A percentile compares a stretch with the other conserved stretches of the same genome.
Evolutionary conservation across 53 echinoderm and acorn worm genomes (phyloP).

Genomic region (Holothuria leucospilota): DNA sequence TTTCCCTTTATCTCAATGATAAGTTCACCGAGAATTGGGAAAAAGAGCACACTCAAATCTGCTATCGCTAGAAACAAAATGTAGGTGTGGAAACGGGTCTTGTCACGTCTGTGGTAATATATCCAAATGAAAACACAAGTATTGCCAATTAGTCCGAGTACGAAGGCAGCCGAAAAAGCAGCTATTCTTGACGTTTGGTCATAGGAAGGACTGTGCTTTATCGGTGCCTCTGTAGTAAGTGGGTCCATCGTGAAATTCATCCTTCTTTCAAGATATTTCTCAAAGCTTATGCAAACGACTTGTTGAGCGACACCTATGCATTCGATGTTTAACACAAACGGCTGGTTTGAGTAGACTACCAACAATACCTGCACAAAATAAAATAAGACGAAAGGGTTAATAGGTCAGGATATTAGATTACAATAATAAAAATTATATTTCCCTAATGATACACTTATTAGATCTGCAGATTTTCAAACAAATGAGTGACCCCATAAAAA

Average conservation of each 20-base stretch:
- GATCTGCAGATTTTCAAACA: no score
- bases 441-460: no score
- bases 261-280: no score
- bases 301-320: no score
- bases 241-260: background rate
- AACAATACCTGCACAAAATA: no score
- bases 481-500: no score
- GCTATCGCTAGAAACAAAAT: slow-evolving; percentile 80
- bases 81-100: slow-evolving; percentile 81
- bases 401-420: no score
- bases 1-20: slow-evolving; percentile 67
- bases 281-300: no score
- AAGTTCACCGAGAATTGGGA: slow-evolving; percentile 79
- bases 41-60: slow-evolving; percentile 79
- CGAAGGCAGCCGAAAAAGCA: slow-evolving; percentile 72
- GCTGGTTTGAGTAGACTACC: no score
- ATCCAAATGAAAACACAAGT: slow-evolving; percentile 78
- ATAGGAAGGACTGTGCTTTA: slow-evolving; percentile 22
- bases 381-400: no score
- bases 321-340: no score
- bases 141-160: slow-evolving; percentile 84
- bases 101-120: slow-evolving; percentile 77
- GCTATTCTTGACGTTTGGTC: slow-evolving; percentile 59
- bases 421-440: no score
- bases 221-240: background rate